Conservation (phyloP, 2,113 vertebrate species). For the Pelobates fuscus region DNA sequence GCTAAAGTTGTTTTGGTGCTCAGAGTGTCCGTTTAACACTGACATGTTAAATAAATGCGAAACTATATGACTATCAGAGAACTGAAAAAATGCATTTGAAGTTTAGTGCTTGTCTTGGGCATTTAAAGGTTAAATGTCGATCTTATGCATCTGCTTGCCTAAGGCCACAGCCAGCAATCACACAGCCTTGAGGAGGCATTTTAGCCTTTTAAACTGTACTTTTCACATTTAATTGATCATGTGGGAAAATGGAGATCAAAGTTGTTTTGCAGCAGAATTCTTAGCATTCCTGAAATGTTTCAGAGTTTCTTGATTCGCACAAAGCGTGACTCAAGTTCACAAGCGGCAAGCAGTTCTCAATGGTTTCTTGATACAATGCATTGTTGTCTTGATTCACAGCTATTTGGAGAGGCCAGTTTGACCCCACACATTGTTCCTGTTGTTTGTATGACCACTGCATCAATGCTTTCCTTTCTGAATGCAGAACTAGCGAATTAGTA, state of each 20-base stretch:
- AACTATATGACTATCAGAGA: too few species aligned
- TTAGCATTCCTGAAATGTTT: conserved; percentile 72
- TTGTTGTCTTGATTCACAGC: conserved; percentile 67
- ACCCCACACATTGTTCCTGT: conserved; percentile 57
- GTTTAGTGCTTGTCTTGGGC: too few species aligned
- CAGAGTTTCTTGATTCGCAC: conserved; percentile 63
- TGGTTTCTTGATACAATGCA: conserved; percentile 52
- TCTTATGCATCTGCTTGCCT: too few species aligned
- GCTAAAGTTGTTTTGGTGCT: too few species aligned
- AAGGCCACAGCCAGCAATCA: background rate
- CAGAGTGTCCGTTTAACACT: too few species aligned
- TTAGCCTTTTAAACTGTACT: conserved; percentile 47
- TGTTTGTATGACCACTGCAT: background rate
- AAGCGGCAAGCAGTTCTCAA: conserved; percentile 56
- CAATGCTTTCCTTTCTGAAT: background rate
- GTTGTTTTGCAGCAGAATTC: conserved; percentile 63
- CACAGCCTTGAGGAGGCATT: conserved; percentile 21
- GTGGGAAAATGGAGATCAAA: conserved; percentile 67
- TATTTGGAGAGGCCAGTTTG: conserved; percentile 52
- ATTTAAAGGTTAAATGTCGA: too few species aligned
- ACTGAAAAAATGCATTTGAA: too few species aligned
- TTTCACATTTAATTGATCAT: conserved; percentile 64
- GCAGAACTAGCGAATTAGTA: too few species aligned
- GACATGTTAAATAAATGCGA: too few species aligned
- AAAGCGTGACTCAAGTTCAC: conserved; percentile 71